phyloP scores from a whole-genome alignment of 1,140 invertebrate species.

The Propsilocerus akamusi region DNA sequence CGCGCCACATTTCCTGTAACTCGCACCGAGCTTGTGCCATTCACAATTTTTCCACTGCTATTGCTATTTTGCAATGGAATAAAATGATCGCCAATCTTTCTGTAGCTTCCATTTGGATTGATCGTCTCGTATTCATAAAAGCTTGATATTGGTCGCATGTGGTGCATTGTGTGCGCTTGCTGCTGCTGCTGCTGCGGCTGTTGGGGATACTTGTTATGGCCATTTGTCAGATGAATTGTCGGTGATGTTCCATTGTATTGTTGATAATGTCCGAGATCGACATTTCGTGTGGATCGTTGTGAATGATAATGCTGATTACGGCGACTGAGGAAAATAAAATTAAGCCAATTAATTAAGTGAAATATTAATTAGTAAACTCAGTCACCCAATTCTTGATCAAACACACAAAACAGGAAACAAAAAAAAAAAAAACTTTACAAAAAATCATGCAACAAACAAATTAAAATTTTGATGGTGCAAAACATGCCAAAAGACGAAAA shows the following conservation, averaged over 20 bases:
- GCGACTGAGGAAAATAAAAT: constrained; percentile 28
- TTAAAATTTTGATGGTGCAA: too few relatives aligned
- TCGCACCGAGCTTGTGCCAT: constrained; percentile 12
- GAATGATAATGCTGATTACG: constrained; percentile 57
- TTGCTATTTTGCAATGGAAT: constrained; percentile 2
- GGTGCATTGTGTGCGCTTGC: constrained; percentile 6
- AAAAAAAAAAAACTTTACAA: constrained; percentile 13
- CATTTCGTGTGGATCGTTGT: constrained; percentile 45
- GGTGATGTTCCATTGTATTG: background rate
- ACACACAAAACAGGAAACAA: constrained; percentile 7
- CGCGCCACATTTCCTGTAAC: constrained; percentile 11
- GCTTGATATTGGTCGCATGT: constrained; percentile 46
- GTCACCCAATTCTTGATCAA: background rate
- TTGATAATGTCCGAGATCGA: constrained; percentile 22
- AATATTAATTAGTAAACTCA: constrained; percentile 6
- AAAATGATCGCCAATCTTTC: constrained; percentile 5
- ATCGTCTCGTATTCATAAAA: constrained; percentile 70
- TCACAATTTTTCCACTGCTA: constrained; percentile 7
- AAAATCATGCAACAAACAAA: constrained; percentile 5
- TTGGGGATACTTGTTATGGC: constrained; percentile 11
- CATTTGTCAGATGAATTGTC: background rate
- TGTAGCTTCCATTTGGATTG: constrained; percentile 27
- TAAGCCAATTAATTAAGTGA: constrained; percentile 5
- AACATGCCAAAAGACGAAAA: too few relatives aligned
- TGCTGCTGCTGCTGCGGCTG: constrained; percentile 4